These are phyloP conservation scores for Erynnis tages DNA, from an alignment of 2,888 invertebrate species.

Conservation along the genomic window DNA sequence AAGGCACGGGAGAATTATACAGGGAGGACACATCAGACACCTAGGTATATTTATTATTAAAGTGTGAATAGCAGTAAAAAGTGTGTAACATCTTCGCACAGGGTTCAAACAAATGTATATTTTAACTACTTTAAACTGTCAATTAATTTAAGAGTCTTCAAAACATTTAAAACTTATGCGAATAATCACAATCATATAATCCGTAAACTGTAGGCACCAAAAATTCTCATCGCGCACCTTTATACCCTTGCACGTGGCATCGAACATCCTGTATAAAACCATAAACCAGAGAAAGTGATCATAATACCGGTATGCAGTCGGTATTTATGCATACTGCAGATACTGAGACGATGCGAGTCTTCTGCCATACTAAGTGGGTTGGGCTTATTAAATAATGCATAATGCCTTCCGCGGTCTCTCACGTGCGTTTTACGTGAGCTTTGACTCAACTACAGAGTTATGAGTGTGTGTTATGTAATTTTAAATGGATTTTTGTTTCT, in stretches of 20 bases:
- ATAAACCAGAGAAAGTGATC: conserved; percentile 43
- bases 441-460: conserved; percentile 1
- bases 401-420: conserved; percentile 13
- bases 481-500: background rate
- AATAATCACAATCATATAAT: background rate
- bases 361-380: conserved; percentile 18
- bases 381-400: conserved; percentile 20
- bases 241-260: background rate
- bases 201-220: background rate
- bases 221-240: background rate
- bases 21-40: too few species aligned
- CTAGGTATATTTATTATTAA: too few species aligned
- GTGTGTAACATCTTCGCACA: too few species aligned
- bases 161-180: too few species aligned
- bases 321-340: conserved; percentile 22
- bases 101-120: too few species aligned
- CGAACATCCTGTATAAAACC: conserved; percentile 10
- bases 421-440: conserved; percentile 16
- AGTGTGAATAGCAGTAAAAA: too few species aligned
- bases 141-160: too few species aligned
- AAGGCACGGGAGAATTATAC: background rate
- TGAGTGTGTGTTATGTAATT: conserved; percentile 5
- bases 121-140: too few species aligned
- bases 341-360: conserved; percentile 9
- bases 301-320: conserved; percentile 33